phyloP scores from a whole-genome alignment of 2,113 vertebrate genomes.

The Calyptomena viridis region DNA sequence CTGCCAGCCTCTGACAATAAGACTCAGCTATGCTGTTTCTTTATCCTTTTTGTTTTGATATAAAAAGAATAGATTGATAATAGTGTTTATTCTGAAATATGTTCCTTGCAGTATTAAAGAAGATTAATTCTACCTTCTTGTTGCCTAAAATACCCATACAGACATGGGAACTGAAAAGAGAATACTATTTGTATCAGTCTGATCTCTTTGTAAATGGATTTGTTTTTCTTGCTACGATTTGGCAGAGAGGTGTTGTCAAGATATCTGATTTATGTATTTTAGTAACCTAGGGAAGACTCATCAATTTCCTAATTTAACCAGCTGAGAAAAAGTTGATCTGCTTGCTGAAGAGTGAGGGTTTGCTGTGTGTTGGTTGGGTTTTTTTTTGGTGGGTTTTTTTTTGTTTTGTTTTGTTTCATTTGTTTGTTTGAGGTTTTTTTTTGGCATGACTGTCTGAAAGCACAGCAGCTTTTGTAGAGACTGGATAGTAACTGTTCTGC shows the following conservation, averaged over 20 bases:
- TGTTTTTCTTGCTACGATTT: slow-evolving; percentile 29
- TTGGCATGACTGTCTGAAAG: slow-evolving; percentile 6
- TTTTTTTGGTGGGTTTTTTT: no score
- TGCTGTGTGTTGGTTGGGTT: not conserved
- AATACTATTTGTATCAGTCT: slow-evolving; percentile 23
- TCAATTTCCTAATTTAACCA: slow-evolving; percentile 32
- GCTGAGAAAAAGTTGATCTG: slow-evolving; percentile 35
- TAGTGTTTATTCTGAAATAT: not conserved
- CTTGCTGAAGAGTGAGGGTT: not conserved
- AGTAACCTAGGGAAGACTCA: slow-evolving; percentile 33
- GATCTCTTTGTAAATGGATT: slow-evolving; percentile 21
- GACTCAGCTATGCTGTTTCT: not conserved
- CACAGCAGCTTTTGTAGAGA: not conserved
- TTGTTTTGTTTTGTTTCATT: no score
- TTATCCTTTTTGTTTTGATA: not conserved
- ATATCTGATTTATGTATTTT: slow-evolving; percentile 36
- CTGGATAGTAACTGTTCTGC: not conserved
- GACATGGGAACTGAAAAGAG: slow-evolving; percentile 15
- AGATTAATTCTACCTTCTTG: slow-evolving; percentile 29
- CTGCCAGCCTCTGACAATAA: not conserved
- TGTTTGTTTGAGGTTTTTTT: not conserved
- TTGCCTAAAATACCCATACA: slow-evolving; percentile 27
- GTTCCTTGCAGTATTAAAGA: slow-evolving; percentile 8
- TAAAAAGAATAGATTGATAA: not conserved
- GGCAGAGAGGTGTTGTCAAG: slow-evolving; percentile 27